A percentile compares a stretch with the other conserved stretches of the same genome.
Evolutionary conservation across 1,140 invertebrate genomes (phyloP).

Genomic region (Zaprionus vittiger): DNA sequence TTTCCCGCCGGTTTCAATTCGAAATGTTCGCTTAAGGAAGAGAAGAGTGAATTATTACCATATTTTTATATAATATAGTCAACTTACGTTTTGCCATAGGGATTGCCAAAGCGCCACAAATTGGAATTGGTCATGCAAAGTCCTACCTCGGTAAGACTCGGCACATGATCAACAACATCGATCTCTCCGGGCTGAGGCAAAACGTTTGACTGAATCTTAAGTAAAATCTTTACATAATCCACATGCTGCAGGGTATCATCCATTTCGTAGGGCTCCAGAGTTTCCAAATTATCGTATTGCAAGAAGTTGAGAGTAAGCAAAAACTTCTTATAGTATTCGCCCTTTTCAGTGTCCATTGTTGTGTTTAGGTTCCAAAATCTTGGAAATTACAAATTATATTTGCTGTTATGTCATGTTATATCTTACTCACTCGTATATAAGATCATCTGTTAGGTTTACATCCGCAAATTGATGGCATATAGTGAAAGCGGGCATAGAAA

Average conservation of each 20-base stretch:
- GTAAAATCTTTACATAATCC: slow-evolving; percentile 51
- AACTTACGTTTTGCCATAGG: slow-evolving; percentile 54
- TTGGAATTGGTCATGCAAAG: slow-evolving; percentile 64
- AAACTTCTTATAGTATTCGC: slow-evolving; percentile 57
- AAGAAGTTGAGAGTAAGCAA: slow-evolving; percentile 55
- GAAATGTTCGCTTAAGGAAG: slow-evolving; percentile 2
- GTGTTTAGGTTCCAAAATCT: slow-evolving; percentile 40
- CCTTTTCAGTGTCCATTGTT: background rate
- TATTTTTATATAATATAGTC: background rate
- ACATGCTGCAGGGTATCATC: slow-evolving; percentile 53
- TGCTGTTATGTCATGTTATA: background rate
- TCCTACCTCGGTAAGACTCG: slow-evolving; percentile 69
- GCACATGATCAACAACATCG: slow-evolving; percentile 12
- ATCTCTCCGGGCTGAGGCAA: background rate
- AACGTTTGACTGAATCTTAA: slow-evolving; percentile 38
- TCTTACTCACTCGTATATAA: slow-evolving; percentile 56
- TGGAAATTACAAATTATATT: slow-evolving; percentile 30
- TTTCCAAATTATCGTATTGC: slow-evolving; percentile 51
- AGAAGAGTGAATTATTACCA: background rate
- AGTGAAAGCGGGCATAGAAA: slow-evolving; percentile 66
- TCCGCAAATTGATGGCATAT: slow-evolving; percentile 59
- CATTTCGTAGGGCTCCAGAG: slow-evolving; percentile 58
- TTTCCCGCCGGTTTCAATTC: slow-evolving; percentile 21
- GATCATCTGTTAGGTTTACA: slow-evolving; percentile 30
- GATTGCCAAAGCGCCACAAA: slow-evolving; percentile 61